Base-by-base conservation (phyloP, 1,140 invertebrate species). In the Panagrolaimus sp. region DNA sequence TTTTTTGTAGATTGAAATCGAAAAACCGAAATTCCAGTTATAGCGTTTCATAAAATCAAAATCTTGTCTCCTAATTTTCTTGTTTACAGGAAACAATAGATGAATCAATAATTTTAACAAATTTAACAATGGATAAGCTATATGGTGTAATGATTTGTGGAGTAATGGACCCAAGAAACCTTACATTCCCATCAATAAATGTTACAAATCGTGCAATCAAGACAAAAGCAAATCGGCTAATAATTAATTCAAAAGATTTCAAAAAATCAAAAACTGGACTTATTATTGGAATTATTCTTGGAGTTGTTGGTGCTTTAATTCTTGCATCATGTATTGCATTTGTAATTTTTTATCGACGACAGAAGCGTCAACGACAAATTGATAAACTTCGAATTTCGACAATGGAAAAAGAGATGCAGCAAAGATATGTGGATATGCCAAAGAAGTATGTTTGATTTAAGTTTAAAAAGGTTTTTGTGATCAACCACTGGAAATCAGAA, bases 81-180 rank as follows among this genome's bases (percentile, higher is more conserved):
- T 61, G 44, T 7, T 51, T 66, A 23, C 48, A 27, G 9, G 48
- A n/a, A 68, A 68, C 51, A 13, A 57, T 57, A n/a, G 27, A 57
- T 27, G 20, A 20, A 45, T 78, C 75, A 1, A 67, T 83, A 27
- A 16, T 78, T 16, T 38, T 80, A 11, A 23, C 61, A 16, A 70
- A 78, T 63, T 47, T 82, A 16, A 27, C 66, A 23, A 57, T 75
- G 51, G 74, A 78, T 48, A 71, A 68, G 4, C 61, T 82, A 20
- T 82, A 80, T 45, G 78, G 78, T 45, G 66, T 82, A 7, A 73
- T 80, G 13, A 65, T 82, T 27, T 82, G 80, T 67, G 72, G 67
- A 0, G 73, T 82, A 4, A 63, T 74, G 16, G 79, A 81, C 44
- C 67, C 72, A 9, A 23, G 47, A 16, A 83, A 81, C 53, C 20